phyloP scores from a whole-genome alignment of 1,140 invertebrate genomes.

The Cherax quadricarinatus region DNA sequence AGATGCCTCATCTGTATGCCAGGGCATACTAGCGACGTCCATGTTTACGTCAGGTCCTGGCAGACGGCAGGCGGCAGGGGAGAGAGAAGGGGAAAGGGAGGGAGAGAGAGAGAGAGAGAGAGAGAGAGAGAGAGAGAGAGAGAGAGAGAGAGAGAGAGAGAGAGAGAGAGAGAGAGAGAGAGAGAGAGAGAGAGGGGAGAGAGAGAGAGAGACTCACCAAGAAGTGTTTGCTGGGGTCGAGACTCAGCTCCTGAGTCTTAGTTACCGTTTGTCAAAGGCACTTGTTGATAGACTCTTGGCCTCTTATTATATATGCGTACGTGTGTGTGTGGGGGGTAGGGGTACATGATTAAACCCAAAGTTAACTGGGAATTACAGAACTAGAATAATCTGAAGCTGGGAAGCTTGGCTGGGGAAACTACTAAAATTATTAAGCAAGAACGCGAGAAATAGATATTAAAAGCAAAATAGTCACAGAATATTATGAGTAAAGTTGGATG shows the following conservation, averaged over 20 bases:
- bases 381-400: too few relatives aligned
- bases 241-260: too few relatives aligned
- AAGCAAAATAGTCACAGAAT: too few relatives aligned
- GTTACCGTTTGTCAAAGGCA: too few relatives aligned
- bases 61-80: background rate
- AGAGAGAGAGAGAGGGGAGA: background rate
- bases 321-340: background rate
- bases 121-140: background rate
- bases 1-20: background rate
- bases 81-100: background rate
- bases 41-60: background rate
- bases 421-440: too few relatives aligned
- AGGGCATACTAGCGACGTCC: background rate
- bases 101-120: background rate
- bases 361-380: too few relatives aligned
- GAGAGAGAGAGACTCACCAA: background rate
- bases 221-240: too few relatives aligned
- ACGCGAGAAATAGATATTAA: too few relatives aligned
- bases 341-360: background rate
- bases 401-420: too few relatives aligned
- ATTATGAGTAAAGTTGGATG: too few relatives aligned
- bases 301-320: too few relatives aligned
- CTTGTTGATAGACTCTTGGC: too few relatives aligned
- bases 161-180: slow-evolving; percentile 6
- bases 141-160: background rate